Conservation (phyloP, 2,113 vertebrate genomes). For the Eublepharis macularius region DNA sequence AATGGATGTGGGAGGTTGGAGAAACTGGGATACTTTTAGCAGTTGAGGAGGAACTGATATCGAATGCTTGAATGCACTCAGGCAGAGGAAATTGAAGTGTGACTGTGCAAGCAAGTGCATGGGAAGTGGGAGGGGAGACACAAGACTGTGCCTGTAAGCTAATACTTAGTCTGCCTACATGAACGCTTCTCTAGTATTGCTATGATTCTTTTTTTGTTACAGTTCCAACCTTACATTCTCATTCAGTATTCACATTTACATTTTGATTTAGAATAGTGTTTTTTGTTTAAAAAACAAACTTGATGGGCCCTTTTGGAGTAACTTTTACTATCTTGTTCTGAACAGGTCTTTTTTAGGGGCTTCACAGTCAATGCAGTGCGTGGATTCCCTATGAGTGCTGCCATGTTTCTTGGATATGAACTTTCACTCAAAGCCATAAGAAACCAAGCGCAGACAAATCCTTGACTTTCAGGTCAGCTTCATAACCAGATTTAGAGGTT, state of each 20-base stretch:
- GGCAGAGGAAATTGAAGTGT: too few relatives aligned
- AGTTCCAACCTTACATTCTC: neutral
- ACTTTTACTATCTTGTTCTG: slow-evolving; percentile 25
- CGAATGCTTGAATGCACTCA: too few relatives aligned
- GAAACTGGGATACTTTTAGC: too few relatives aligned
- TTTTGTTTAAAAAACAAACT: neutral
- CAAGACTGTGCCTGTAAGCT: too few relatives aligned
- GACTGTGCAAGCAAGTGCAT: too few relatives aligned
- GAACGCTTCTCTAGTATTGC: too few relatives aligned
- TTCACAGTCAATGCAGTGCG: slow-evolving; percentile 85
- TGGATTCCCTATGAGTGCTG: slow-evolving; percentile 93
- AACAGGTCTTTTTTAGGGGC: slow-evolving; percentile 95
- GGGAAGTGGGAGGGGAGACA: too few relatives aligned
- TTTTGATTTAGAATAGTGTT: neutral
- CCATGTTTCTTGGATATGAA: slow-evolving; percentile 96
- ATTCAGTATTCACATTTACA: slow-evolving; percentile 4
- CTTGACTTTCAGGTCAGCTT: slow-evolving; percentile 74
- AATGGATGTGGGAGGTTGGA: too few relatives aligned
- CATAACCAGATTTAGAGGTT: slow-evolving; percentile 8
- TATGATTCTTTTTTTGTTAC: too few relatives aligned
- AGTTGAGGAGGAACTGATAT: too few relatives aligned
- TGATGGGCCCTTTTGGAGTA: neutral
- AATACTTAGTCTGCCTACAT: too few relatives aligned
- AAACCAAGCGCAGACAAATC: slow-evolving; percentile 63
- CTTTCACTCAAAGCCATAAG: slow-evolving; percentile 88